These are phyloP conservation scores for Corythoichthys intestinalis DNA, from an alignment of 2,113 vertebrate species.

Conservation along the genomic window DNA sequence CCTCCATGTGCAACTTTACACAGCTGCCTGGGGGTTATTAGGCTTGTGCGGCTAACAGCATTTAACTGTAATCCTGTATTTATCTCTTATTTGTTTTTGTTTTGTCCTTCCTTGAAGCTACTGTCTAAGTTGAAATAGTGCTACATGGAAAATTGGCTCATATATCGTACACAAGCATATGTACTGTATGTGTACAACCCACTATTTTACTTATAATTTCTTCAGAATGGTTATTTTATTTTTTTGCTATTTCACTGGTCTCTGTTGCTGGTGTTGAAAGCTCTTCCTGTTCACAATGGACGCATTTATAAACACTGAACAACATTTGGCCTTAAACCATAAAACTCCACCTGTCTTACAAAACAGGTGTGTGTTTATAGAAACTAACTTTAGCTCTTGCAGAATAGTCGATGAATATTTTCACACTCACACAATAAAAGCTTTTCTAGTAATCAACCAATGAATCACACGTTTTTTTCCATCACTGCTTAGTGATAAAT, in stretches of 20 bases:
- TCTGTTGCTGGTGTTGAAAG: not conserved
- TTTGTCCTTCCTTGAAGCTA: slow-evolving; percentile 31
- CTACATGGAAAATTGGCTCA: not conserved
- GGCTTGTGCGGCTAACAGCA: slow-evolving; percentile 37
- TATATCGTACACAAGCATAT: not conserved
- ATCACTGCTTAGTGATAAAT: no score
- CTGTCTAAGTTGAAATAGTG: slow-evolving; percentile 29
- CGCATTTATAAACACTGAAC: not conserved
- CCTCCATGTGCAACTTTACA: slow-evolving; percentile 55
- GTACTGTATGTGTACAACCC: not conserved
- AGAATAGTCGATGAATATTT: slow-evolving; percentile 38
- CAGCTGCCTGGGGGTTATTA: slow-evolving; percentile 23
- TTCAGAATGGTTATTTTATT: not conserved
- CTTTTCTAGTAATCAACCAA: slow-evolving; percentile 32
- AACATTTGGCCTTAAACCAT: slow-evolving; percentile 15
- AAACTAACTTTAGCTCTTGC: slow-evolving; percentile 59
- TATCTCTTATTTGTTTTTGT: slow-evolving; percentile 40
- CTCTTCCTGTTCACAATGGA: not conserved
- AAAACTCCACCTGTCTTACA: slow-evolving; percentile 56
- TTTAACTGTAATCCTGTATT: slow-evolving; percentile 57
- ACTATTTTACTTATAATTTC: not conserved
- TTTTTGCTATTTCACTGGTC: not conserved
- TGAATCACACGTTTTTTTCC: not conserved
- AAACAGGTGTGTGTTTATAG: slow-evolving; percentile 66
- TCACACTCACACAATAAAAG: slow-evolving; percentile 31